Evolutionary conservation across 2,113 vertebrate species (phyloP), one percentile per base, ranked within the genome.

Genomic region (Hypanus sabinus): DNA sequence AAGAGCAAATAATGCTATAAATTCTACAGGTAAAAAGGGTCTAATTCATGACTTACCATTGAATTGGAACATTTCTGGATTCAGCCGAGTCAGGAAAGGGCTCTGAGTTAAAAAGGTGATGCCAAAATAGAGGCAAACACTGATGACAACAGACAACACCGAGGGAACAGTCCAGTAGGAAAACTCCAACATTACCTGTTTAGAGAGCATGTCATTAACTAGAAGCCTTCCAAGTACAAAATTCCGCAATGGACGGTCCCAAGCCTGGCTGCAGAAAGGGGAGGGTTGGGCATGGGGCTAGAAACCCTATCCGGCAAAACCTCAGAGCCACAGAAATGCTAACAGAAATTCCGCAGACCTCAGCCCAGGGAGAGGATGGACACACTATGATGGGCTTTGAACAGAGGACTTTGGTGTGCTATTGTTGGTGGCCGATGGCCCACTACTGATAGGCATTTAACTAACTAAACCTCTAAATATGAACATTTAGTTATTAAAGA

Each of bases 81-180:
- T 94, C 0, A 5, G 4, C 38, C 20, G 91, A 95, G 97, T 98
- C 36, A 98, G 94, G 6, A 30, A 79, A 0, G 94, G 0, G 75
- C 94, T 97, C 91, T 99, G 98, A 18, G 97, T 97, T 87, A 96
- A 71, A 90, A 95, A 95, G 2, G 97, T 97, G 30, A 96, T 94
- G 85, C 97, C 0, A 94, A 96, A 97, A 91, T 98, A 99, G 79
- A 97, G 0, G 10, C 94, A 4, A 18, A 98, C 4, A 79, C 98
- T 98, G 94, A 96, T 57, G 30, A 95, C 0, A 2, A 99, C 10
- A 3, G 96, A 94, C 30, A 96, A 95, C 18, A 96, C 87, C 0
- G 95, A 97, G 95, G 97, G 95, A 65, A 95, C 70, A 0, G 98
- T 99, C 98, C 98, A 99, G 96, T 96, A 96, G 94, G 95, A 97